Evolutionary conservation across 92 coral and sea anemone genomes (phyloP), one percentile per base, ranked within the genome.

Genomic region (Actinernus sp.): DNA sequence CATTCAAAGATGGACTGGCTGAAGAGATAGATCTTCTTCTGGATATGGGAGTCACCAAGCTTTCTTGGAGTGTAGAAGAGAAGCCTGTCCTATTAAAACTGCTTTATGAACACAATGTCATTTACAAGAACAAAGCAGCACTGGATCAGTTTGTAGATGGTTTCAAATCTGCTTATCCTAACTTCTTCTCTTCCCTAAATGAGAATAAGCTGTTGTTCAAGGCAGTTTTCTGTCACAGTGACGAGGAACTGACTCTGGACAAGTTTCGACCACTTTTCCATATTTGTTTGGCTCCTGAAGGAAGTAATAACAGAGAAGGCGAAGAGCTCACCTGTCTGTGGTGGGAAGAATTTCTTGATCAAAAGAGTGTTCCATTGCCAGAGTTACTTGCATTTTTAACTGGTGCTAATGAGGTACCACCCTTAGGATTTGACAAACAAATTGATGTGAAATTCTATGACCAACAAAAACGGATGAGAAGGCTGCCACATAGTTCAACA

Each of bases 351-450:
- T 16, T 38, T 47, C 58, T 55, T 24, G 64, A 55, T 32, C 34
- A 41, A 50, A 28, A 14, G 10, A 55, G 27, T 22, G 29, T 68
- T 38, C 64, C 64, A 33, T 13, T 68, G 33, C 22, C 57, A 5
- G 55, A 39, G 65, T 26, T 68, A 32, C 57, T 68, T 13, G 78
- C 68, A 61, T 68, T 78, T 32, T 28, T 52, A 29, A 68, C 85
- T 12, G 72, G 85, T 27, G 59, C 71, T 38, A 53, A 61, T 19
- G 65, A 59, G 39, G 50, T 68, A 36, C 72, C 78, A 18, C 85
- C 85, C 4, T 51, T 63, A 32, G 85, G 85, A 45, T 78, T 78
- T 33, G 77, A 58, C 31, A 78, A 52, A 58, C 58, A 78, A 44
- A 78, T 78, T 24, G 64, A 39, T 10, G 58, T 67, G 3, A 33